Base-by-base conservation (phyloP, 1,140 invertebrate genomes). In the Zaprionus tsacasi region DNA sequence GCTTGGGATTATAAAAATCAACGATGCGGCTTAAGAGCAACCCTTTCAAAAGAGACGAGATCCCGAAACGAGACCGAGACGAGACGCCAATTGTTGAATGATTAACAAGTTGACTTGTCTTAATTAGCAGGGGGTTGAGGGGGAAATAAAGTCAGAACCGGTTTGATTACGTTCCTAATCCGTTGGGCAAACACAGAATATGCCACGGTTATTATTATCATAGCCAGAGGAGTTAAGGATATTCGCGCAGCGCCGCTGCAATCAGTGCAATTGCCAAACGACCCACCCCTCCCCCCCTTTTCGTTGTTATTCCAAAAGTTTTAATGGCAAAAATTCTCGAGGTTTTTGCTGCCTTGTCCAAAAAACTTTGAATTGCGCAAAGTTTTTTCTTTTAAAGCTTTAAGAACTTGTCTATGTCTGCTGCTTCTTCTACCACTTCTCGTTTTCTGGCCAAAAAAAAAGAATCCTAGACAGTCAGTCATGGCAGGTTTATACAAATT, bases 61-160 rank as follows among this genome's bases (percentile, higher is more conserved):
- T 21, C 21, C 21, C n/a, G n/a, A n/a, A n/a, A n/a, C n/a, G 21
- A 21, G 21, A 21, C 56, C 79, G 85, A 81, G 61, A 70, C 64
- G 58, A 71, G 61, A 45, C 36, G 17, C 57, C 77, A 82, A 89
- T 85, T 79, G 85, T 70, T 77, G 54, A 78, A 90, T 89, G 86
- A 89, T 86, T 90, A 89, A 89, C 86, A 90, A 89, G 86, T 90
- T 89, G 86, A 89, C 86, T 89, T 78, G 86, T 79, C 65, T 79
- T 86, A 82, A 89, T 89, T 86, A 88, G 55, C 57, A 33, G 30
- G n/a, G 40, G 40, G 6, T 7, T 6, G n/a, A 3, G 6, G n/a
- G 33, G 40, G 7, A 3, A 7, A 8, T 15, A 15, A 76, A 35
- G 55, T 27, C 17, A 30, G n/a, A 78, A 82, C 85, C 75, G 66